Evolutionary conservation across 1,140 invertebrate genomes (phyloP).

Genomic region (Ganaspis sp.): DNA sequence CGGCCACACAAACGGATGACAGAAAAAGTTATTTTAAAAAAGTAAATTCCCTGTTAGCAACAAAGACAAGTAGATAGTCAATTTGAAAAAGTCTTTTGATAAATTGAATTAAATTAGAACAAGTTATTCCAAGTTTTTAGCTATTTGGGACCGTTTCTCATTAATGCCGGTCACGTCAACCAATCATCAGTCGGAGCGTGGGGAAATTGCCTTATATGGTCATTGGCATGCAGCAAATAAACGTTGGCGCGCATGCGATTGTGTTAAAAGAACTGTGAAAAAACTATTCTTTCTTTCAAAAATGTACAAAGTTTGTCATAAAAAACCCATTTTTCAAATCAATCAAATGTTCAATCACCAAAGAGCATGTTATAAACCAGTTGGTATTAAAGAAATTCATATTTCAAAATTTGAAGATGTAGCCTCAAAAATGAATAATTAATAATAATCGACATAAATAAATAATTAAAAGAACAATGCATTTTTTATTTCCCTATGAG

Average conservation of each 20-base stretch:
- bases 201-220: constrained; percentile 79
- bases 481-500: too few relatives aligned
- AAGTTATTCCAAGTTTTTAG: background rate
- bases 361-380: too few relatives aligned
- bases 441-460: too few relatives aligned
- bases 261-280: background rate
- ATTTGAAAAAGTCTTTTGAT: background rate
- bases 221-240: constrained; percentile 66
- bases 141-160: constrained; percentile 33
- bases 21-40: constrained; percentile 1
- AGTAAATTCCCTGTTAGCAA: background rate
- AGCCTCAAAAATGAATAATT: too few relatives aligned
- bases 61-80: background rate
- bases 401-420: too few relatives aligned
- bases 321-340: too few relatives aligned
- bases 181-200: constrained; percentile 73
- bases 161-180: constrained; percentile 57
- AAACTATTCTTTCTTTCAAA: too few relatives aligned
- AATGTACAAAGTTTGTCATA: too few relatives aligned
- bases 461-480: too few relatives aligned
- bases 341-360: too few relatives aligned
- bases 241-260: constrained; percentile 55
- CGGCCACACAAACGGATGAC: background rate
- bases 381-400: too few relatives aligned
- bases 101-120: background rate